Base-by-base conservation (phyloP, 2,888 invertebrate species). In the Cylloceria caligata region DNA sequence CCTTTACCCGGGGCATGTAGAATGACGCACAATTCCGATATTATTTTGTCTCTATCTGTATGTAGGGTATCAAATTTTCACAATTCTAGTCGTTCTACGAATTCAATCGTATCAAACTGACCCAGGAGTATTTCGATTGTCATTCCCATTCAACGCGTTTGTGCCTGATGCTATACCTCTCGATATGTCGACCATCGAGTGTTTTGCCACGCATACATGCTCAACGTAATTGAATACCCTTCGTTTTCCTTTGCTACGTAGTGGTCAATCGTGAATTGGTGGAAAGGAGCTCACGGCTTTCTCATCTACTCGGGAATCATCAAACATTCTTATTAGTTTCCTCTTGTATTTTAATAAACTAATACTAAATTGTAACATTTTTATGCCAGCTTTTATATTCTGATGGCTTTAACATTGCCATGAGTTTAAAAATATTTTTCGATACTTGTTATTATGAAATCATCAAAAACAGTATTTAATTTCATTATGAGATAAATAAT, bases 41-140 rank as follows among this genome's bases (percentile, higher is more conserved):
- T 30, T 42, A 34, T 27, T 71, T 49, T 55, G 13, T 62, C 36
- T 30, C 57, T 24, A n/a, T 65, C 30, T 55, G 16, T 42, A 6
- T 24, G n/a, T 13, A 39, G 27, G 19, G 45, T 57, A 69, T 79
- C 39, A 55, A 80, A 68, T 68, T 68, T 73, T 68, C 62, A 68
- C 34, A 52, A 24, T 49, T 47, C 9, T 62, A 39, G 39, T 47
- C 47, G 68, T 67, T 74, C 27, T 16, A 60, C 49, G 67, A 49
- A 64, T 71, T 84, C 80, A 80, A 84, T 82, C 52, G 64, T 82
- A 80, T 80, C 84, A 69, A 71, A 69, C 57, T 36, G 55, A 62
- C 47, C 62, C 80, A 83, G 79, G 62, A 72, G 55, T 42, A 68
- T 76, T 75, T 68, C 68, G 55, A 83, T 76, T 62, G 67, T 72